Percentiles rank a stretch among this genome's conserved stretches.
Evolutionary conservation across 2,113 vertebrate species (phyloP).

Genomic region (Pteruthius melanotis): DNA sequence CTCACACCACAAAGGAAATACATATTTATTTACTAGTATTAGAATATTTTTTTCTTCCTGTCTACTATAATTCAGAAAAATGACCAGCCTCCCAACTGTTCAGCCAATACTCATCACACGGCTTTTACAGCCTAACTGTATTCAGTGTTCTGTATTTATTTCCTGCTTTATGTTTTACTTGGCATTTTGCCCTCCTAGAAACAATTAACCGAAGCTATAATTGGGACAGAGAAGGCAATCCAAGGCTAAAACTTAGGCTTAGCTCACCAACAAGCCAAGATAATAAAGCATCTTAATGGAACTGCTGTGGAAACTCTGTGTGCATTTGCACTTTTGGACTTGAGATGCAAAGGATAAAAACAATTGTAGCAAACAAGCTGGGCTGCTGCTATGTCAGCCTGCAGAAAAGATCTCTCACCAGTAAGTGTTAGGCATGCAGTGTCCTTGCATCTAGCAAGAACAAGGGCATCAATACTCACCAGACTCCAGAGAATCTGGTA

Average conservation of each 20-base stretch:
- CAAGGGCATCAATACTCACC: neutral
- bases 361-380: neutral
- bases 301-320: neutral
- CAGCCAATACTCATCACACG: neutral
- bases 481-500: neutral
- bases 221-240: conserved; percentile 32
- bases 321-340: neutral
- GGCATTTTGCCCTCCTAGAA: conserved; percentile 43
- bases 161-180: conserved; percentile 44
- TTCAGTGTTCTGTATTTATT: neutral
- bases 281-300: conserved; percentile 45
- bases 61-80: conserved; percentile 30
- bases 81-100: neutral
- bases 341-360: conserved; percentile 10
- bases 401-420: neutral
- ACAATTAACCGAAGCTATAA: conserved; percentile 49
- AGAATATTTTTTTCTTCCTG: conserved; percentile 8
- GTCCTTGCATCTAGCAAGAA: neutral
- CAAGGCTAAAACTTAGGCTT: conserved; percentile 27
- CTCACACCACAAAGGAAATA: conserved; percentile 30
- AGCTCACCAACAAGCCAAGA: neutral
- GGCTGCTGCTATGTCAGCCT: neutral
- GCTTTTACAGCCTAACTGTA: neutral
- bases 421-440: neutral
- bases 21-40: conserved; percentile 43